Base-by-base conservation (phyloP, 1,140 invertebrate species). In the Acromyrmex echinatior region DNA sequence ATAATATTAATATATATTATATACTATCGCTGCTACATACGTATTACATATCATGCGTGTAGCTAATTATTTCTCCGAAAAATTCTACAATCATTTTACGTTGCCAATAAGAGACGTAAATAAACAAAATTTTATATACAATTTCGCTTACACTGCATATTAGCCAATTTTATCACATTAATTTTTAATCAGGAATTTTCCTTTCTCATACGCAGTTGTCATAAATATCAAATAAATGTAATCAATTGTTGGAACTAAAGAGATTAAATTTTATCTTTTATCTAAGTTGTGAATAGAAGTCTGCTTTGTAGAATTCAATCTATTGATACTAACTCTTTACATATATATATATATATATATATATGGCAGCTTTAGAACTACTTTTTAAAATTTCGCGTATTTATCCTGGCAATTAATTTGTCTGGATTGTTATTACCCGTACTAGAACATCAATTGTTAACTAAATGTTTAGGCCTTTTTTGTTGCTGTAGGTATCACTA, bases 401-500 rank as follows among this genome's bases (percentile, higher is more conserved):
- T 60, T 86, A 58, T 58, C 25, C 16, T 77, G 25, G 31, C 77
- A 65, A 62, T 78, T 80, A 86, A 71, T 78, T 86, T 56, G 35
- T 88, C 45, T 74, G 71, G 73, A 73, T 70, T 80, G 45, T 71
- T 81, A 74, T 84, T 74, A 90, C 70, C 73, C 56, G 53, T 77
- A 90, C 56, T 87, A 90, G 79, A 87, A 62, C 70, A 39, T 70
- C 70, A 70, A 86, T 65, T 68, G 73, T 90, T 77, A 90, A 90
- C 66, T 84, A 74, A 84, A 84, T 79, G 65, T 35, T 87, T 89
- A 89, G 88, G 88, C 88, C 89, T 35, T 89, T 82, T 62, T 74
- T 84, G 68, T 74, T 63, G n/a, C 56, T 51, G 39, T 74, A 81
- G 31, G 16, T 76, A 84, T 82, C n/a, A 62, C 56, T 84, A 74